Evolutionary conservation across 64 coral and sea anemone species (phyloP).

Genomic region (Astreopora myriophthalma): DNA sequence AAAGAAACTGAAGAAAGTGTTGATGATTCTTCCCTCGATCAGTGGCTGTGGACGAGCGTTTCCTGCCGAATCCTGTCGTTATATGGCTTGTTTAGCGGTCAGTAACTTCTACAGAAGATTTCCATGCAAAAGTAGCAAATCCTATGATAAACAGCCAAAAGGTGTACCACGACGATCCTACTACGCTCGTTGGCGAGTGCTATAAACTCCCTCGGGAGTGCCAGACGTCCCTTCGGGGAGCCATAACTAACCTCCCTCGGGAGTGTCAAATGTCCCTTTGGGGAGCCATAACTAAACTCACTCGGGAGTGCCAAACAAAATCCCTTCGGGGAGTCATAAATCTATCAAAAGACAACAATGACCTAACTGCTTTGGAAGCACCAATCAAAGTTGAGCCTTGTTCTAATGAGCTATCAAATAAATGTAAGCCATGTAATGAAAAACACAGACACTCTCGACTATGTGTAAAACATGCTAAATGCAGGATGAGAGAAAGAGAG

Average conservation of each 20-base stretch:
- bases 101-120: conserved; percentile 59
- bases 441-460: conserved; percentile 61
- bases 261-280: conserved; percentile 55
- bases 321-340: conserved; percentile 51
- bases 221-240: conserved; percentile 41
- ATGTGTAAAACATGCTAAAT: conserved; percentile 10
- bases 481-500: conserved; percentile 48
- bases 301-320: conserved; percentile 65
- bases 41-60: conserved; percentile 52
- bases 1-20: conserved; percentile 57
- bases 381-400: conserved; percentile 48
- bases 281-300: conserved; percentile 47
- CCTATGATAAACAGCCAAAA: conserved; percentile 45
- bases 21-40: conserved; percentile 52
- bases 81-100: conserved; percentile 51
- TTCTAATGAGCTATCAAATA: conserved; percentile 51
- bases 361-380: conserved; percentile 53
- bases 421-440: conserved; percentile 42
- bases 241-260: conserved; percentile 61
- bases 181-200: conserved; percentile 48
- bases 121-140: conserved; percentile 60
- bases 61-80: conserved; percentile 46
- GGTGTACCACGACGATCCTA: conserved; percentile 44
- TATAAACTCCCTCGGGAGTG: conserved; percentile 72
- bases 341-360: conserved; percentile 54